Conservation (phyloP, 2,113 vertebrate genomes). For the Macaca nemestrina region DNA sequence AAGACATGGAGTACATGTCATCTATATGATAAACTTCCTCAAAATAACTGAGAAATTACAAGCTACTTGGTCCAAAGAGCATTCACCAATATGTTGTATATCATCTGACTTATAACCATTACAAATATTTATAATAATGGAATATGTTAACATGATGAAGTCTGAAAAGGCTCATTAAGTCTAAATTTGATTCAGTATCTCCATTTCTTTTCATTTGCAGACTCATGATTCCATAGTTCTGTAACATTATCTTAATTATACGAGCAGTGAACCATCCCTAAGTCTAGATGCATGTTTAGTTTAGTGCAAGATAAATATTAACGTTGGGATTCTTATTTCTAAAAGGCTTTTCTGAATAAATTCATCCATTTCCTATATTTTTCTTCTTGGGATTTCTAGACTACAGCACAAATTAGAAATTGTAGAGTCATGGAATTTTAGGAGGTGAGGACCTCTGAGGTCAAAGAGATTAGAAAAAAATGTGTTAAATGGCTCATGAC, state of each 20-base stretch:
- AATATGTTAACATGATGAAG: constrained; percentile 43
- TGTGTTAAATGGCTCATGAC: not conserved
- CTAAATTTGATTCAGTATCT: constrained; percentile 51
- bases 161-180: constrained; percentile 56
- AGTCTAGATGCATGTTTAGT: constrained; percentile 43
- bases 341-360: constrained; percentile 51
- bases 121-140: constrained; percentile 65
- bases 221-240: constrained; percentile 48
- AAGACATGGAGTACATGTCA: constrained; percentile 23
- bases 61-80: constrained; percentile 5
- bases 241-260: constrained; percentile 55
- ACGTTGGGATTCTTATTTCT: constrained; percentile 53
- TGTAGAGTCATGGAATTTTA: not conserved
- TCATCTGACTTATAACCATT: constrained; percentile 31
- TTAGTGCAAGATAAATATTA: constrained; percentile 68
- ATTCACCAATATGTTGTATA: not conserved
- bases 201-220: constrained; percentile 60
- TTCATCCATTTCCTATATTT: not conserved
- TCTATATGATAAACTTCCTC: not conserved
- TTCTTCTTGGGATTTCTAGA: constrained; percentile 43
- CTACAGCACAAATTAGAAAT: not conserved
- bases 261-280: constrained; percentile 49
- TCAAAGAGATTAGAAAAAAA: constrained; percentile 16
- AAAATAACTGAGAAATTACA: constrained; percentile 35
- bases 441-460: not conserved